Evolutionary conservation across 2,113 vertebrate species (phyloP).

Genomic region (Protomyctophum bolini): DNA sequence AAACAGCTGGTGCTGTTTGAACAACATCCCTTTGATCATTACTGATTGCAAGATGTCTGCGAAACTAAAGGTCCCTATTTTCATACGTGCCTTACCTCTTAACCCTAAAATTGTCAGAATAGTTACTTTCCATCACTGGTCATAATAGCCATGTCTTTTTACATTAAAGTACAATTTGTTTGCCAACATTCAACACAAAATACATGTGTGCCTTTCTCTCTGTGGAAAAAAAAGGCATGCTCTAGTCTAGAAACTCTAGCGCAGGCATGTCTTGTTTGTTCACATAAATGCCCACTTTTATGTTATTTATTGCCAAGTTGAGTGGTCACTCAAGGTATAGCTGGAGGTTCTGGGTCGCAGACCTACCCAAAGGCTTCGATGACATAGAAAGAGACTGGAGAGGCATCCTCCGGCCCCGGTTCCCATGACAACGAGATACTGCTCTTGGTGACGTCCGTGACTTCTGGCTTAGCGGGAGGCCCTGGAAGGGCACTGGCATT

Average conservation of each 20-base stretch:
- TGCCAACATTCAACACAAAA: too few species aligned
- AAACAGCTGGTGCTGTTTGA: slow-evolving; percentile 2
- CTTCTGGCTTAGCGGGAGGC: slow-evolving; percentile 92
- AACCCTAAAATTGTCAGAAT: too few species aligned
- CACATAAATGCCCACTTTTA: slow-evolving; percentile 60
- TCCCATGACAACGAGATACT: slow-evolving; percentile 96
- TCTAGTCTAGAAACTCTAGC: slow-evolving; percentile 5
- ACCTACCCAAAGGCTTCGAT: slow-evolving; percentile 96
- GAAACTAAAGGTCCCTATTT: too few species aligned
- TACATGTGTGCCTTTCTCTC: too few species aligned
- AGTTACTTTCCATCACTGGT: too few species aligned
- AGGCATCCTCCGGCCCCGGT: slow-evolving; percentile 83
- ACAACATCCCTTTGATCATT: background rate
- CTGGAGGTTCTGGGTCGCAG: slow-evolving; percentile 60
- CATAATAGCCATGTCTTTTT: too few species aligned
- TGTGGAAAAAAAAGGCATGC: background rate
- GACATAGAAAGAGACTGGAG: slow-evolving; percentile 89
- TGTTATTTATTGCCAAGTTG: slow-evolving; percentile 49
- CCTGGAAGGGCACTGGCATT: slow-evolving; percentile 88
- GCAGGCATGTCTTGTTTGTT: slow-evolving; percentile 27
- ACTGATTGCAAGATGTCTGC: too few species aligned
- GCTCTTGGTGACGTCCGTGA: slow-evolving; percentile 94
- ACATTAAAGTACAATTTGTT: too few species aligned
- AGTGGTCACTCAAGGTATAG: slow-evolving; percentile 62
- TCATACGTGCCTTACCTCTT: too few species aligned